These are phyloP conservation scores for Dolomedes plantarius DNA, from an alignment of 2,888 invertebrate genomes.

Conservation along the genomic window DNA sequence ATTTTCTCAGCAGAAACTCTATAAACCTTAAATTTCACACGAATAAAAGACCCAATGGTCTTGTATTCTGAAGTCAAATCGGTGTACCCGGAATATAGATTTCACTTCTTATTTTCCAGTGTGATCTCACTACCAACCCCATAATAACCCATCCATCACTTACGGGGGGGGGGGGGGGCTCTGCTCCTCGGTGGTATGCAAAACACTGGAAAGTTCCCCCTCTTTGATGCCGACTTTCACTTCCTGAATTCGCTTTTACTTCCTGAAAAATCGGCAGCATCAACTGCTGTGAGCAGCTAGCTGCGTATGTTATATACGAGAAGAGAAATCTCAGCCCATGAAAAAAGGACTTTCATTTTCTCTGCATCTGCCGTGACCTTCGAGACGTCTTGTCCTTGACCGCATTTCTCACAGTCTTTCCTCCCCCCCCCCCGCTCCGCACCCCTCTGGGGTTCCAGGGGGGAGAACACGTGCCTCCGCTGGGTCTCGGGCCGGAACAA, in stretches of 20 bases:
- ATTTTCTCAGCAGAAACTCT: too few species aligned
- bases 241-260: slow-evolving; percentile 65
- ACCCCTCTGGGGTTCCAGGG: slow-evolving; percentile 8
- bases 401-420: slow-evolving; percentile 61
- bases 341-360: slow-evolving; percentile 56
- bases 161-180: not conserved
- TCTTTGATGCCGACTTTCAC: not conserved
- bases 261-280: slow-evolving; percentile 34
- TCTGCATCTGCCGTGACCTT: slow-evolving; percentile 53
- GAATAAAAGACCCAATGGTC: too few species aligned
- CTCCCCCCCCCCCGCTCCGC: not conserved
- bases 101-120: too few species aligned
- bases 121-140: too few species aligned
- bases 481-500: slow-evolving; percentile 68
- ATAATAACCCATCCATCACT: slow-evolving; percentile 4
- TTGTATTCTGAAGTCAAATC: too few species aligned
- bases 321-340: not conserved
- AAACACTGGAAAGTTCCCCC: not conserved
- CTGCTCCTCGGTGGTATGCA: not conserved
- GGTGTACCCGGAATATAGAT: too few species aligned
- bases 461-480: slow-evolving; percentile 67
- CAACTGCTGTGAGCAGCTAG: slow-evolving; percentile 19
- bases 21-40: too few species aligned
- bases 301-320: not conserved
- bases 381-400: slow-evolving; percentile 65